Percentiles rank a stretch among this genome's conserved stretches.
phyloP scores from a whole-genome alignment of 2,113 vertebrate species.

The Colius striatus region DNA sequence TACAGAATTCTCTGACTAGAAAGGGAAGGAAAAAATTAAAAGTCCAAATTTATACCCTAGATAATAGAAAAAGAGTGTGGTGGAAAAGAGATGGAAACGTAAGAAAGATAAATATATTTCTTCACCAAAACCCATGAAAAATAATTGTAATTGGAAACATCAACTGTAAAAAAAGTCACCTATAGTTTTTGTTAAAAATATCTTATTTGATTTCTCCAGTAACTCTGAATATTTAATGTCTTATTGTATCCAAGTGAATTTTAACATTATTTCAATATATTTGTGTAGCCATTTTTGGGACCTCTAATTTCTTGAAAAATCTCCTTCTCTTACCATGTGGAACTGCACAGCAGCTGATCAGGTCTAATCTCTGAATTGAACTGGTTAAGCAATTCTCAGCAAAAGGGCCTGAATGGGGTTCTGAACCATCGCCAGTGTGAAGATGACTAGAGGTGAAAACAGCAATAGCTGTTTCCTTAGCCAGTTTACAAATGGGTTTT shows the following conservation, averaged over 20 bases:
- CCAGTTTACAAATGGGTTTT: neutral
- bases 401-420: neutral
- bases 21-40: neutral
- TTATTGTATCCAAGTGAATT: neutral
- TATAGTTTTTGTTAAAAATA: neutral
- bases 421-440: neutral
- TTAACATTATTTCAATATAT: neutral
- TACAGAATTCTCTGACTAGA: neutral
- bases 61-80: neutral
- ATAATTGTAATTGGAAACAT: neutral
- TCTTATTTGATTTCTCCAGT: neutral
- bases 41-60: neutral
- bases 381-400: neutral
- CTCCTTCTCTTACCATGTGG: neutral
- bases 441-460: neutral
- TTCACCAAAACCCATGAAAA: neutral
- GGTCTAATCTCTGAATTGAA: neutral
- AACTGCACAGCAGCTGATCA: neutral
- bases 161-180: neutral
- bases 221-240: neutral
- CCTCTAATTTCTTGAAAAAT: neutral
- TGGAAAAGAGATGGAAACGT: neutral
- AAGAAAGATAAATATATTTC: neutral
- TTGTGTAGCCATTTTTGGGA: neutral
- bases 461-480: neutral